Conservation (phyloP, 2,797 vertebrate species). For the Alfaro cultratus region DNA sequence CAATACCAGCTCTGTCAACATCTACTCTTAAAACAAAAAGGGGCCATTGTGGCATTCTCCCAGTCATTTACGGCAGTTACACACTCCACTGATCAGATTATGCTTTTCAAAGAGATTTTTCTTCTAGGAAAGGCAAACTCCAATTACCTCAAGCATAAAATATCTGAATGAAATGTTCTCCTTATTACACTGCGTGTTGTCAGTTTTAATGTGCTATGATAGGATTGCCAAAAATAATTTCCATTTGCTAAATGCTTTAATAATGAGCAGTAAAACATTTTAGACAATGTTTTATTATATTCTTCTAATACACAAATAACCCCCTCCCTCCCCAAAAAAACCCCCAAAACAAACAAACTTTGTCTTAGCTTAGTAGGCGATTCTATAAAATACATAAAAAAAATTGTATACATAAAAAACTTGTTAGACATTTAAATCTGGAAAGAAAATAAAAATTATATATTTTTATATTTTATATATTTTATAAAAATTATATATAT, state of each 20-base stretch:
- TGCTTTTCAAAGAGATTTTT: not conserved
- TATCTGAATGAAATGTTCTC: not conserved
- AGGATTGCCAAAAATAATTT: not conserved
- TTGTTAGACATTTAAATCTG: not conserved
- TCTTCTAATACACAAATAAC: not conserved
- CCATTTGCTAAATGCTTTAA: not conserved
- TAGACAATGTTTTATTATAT: not conserved
- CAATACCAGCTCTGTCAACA: not conserved
- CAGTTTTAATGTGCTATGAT: not conserved
- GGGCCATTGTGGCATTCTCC: not conserved
- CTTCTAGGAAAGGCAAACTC: not conserved
- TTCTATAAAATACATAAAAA: not conserved
- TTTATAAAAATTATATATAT: too few species aligned
- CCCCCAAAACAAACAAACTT: not conserved
- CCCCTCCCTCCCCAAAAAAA: too few species aligned
- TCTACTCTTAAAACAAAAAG: conserved; percentile 2
- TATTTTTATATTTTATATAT: too few species aligned
- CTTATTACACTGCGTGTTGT: not conserved
- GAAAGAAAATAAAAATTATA: not conserved
- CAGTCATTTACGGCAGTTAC: not conserved
- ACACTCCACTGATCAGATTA: conserved; percentile 7
- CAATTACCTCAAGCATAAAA: not conserved
- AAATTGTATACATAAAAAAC: not conserved
- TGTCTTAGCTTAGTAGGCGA: not conserved
- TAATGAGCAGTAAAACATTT: not conserved